phyloP scores from a whole-genome alignment of 2,113 vertebrate genomes.

The Megatriorchis doriae region DNA sequence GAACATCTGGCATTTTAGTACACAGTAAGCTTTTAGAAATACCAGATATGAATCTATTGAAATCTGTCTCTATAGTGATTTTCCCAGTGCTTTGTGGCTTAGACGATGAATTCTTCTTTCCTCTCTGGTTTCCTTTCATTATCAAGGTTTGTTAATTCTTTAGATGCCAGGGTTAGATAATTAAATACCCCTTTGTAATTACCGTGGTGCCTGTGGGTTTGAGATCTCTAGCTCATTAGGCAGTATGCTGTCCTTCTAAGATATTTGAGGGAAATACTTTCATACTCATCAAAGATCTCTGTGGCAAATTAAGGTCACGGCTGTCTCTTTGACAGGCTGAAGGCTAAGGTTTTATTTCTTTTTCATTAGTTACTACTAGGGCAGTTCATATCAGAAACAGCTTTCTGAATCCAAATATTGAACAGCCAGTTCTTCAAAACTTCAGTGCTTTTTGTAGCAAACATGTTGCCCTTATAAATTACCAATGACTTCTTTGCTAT shows the following conservation, averaged over 20 bases:
- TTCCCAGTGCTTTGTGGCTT: slow-evolving; percentile 46
- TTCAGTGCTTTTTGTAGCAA: background rate
- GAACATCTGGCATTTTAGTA: slow-evolving; percentile 81
- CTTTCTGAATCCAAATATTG: background rate
- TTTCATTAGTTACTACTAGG: background rate
- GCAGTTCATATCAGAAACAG: slow-evolving; percentile 3
- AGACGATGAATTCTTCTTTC: slow-evolving; percentile 31
- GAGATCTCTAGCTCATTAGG: slow-evolving; percentile 69
- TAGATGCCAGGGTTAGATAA: slow-evolving; percentile 60
- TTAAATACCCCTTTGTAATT: slow-evolving; percentile 73
- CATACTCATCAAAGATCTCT: slow-evolving; percentile 49
- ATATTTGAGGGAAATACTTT: slow-evolving; percentile 49
- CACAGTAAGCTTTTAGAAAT: slow-evolving; percentile 74
- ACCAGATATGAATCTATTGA: slow-evolving; percentile 74
- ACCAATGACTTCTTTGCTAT: background rate
- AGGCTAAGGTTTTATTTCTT: background rate
- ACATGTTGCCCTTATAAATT: background rate
- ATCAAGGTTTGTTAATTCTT: slow-evolving; percentile 70
- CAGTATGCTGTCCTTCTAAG: slow-evolving; percentile 31
- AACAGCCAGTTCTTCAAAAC: background rate
- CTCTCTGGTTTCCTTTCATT: slow-evolving; percentile 55
- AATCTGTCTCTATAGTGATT: slow-evolving; percentile 71
- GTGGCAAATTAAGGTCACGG: slow-evolving; percentile 49
- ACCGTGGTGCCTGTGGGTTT: slow-evolving; percentile 61
- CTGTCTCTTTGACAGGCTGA: slow-evolving; percentile 23